These are phyloP conservation scores for Stenchaetothrips biformis DNA, from an alignment of 2,888 invertebrate species.

Conservation along the genomic window DNA sequence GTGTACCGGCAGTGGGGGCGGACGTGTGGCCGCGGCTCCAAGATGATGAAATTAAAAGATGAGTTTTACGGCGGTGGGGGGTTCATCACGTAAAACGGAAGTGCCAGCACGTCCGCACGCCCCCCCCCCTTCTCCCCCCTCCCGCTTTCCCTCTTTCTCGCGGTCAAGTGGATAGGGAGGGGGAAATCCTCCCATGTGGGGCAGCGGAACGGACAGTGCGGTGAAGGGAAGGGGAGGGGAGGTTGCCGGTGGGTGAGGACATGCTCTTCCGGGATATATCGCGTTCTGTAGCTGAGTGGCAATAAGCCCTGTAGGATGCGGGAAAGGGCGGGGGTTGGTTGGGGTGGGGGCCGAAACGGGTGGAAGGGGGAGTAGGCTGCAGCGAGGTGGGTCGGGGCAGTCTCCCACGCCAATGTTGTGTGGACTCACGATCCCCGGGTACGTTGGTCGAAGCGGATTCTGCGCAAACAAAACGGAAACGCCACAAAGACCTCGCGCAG, in stretches of 20 bases:
- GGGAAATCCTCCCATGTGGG: neutral
- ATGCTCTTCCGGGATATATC: neutral
- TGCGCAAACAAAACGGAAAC: too few relatives aligned
- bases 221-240: neutral
- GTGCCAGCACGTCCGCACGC: neutral
- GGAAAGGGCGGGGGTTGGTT: neutral
- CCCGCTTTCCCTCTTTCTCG: neutral
- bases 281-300: neutral
- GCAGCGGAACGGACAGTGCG: neutral
- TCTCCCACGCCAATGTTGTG: too few relatives aligned
- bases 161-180: neutral
- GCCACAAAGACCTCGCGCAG: too few relatives aligned
- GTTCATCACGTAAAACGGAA: constrained; percentile 18
- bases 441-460: too few relatives aligned
- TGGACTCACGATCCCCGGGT: too few relatives aligned
- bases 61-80: constrained; percentile 14
- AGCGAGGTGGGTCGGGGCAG: neutral
- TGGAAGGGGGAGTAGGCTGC: neutral
- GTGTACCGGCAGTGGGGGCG: too few relatives aligned
- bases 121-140: neutral
- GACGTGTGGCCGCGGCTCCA: neutral
- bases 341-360: neutral
- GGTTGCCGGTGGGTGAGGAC: neutral
- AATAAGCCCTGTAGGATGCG: neutral
- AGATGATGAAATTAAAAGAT: constrained; percentile 25